Evolutionary conservation across 2,888 invertebrate species (phyloP).

Genomic region (Agriopis marginaria): DNA sequence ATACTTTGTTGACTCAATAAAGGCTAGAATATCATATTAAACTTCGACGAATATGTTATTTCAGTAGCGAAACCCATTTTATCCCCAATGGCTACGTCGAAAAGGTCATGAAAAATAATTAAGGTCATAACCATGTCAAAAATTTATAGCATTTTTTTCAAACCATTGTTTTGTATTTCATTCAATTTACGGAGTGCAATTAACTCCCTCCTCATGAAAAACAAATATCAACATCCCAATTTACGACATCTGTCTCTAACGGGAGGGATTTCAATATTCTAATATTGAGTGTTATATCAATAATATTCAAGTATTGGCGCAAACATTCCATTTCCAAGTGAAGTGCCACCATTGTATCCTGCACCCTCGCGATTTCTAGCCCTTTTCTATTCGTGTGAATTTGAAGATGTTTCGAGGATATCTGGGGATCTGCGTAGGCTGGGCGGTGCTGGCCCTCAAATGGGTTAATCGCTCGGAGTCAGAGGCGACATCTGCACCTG

Average conservation of each 20-base stretch:
- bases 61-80: conserved; percentile 1
- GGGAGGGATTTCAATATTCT: conserved; percentile 64
- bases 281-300: conserved; percentile 68
- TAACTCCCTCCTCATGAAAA: conserved; percentile 20
- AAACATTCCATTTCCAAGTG: conserved; percentile 71
- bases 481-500: conserved; percentile 80
- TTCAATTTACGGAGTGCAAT: conserved; percentile 15
- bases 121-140: conserved; percentile 17
- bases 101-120: conserved; percentile 26
- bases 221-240: conserved; percentile 37
- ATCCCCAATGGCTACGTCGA: conserved; percentile 3
- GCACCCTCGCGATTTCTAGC: conserved; percentile 49
- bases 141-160: conserved; percentile 8
- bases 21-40: neutral
- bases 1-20: neutral
- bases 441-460: conserved; percentile 69
- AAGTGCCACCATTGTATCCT: conserved; percentile 52
- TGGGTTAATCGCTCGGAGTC: conserved; percentile 82
- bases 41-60: conserved; percentile 7
- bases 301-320: conserved; percentile 75
- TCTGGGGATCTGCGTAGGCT: conserved; percentile 55
- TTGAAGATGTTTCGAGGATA: conserved; percentile 47
- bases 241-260: conserved; percentile 43
- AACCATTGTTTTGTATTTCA: conserved; percentile 4
- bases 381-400: conserved; percentile 42